phyloP scores from a whole-genome alignment of 2,113 vertebrate species.

The Bubo scandiacus region DNA sequence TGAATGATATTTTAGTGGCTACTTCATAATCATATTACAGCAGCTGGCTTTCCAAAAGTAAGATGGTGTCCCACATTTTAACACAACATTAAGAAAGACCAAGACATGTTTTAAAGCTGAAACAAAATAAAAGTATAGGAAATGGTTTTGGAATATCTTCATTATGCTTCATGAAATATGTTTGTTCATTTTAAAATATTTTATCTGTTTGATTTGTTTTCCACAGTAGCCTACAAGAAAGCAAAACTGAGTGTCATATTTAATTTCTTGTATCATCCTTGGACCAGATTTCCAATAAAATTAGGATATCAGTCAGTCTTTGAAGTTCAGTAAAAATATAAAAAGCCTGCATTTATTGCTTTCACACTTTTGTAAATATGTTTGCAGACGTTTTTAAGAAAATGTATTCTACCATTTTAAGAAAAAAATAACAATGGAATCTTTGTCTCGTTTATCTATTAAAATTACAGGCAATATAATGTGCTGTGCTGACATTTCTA shows the following conservation, averaged over 20 bases:
- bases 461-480: constrained; percentile 54
- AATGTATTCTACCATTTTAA: constrained; percentile 57
- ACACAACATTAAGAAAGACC: not conserved
- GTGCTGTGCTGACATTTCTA: constrained; percentile 62
- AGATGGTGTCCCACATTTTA: constrained; percentile 8
- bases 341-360: constrained; percentile 42
- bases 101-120: constrained; percentile 35
- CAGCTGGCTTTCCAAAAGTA: constrained; percentile 49
- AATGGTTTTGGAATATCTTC: constrained; percentile 23
- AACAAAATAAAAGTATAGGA: constrained; percentile 29
- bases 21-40: not conserved
- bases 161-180: constrained; percentile 37
- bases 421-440: constrained; percentile 20
- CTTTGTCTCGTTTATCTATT: constrained; percentile 50
- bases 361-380: constrained; percentile 64
- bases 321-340: constrained; percentile 29
- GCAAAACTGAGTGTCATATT: constrained; percentile 30
- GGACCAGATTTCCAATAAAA: constrained; percentile 48
- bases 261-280: constrained; percentile 47
- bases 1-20: constrained; percentile 31
- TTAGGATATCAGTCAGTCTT: constrained; percentile 34
- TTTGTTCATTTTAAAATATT: constrained; percentile 13
- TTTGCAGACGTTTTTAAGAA: constrained; percentile 62
- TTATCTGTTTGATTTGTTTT: constrained; percentile 11
- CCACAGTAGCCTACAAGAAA: not conserved